These are phyloP conservation scores for Amiota minor DNA, from an alignment of 2,888 invertebrate species.

Conservation along the genomic window DNA sequence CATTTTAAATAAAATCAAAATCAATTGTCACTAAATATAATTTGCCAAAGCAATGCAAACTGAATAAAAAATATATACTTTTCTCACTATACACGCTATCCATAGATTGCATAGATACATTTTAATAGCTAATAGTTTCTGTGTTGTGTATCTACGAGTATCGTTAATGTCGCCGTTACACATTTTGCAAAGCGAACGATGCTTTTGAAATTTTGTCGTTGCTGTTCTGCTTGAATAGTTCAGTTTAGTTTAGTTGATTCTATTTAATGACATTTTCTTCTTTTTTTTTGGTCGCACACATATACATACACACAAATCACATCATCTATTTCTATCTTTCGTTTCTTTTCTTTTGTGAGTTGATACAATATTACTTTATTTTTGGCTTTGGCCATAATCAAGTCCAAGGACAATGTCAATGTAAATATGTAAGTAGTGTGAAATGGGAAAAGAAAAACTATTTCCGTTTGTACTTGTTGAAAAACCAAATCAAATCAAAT, in stretches of 20 bases:
- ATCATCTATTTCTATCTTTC: conserved; percentile 12
- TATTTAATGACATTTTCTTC: conserved; percentile 24
- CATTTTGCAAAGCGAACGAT: conserved; percentile 41
- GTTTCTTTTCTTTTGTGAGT: conserved; percentile 27
- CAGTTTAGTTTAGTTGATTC: conserved; percentile 17
- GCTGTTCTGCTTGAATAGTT: neutral
- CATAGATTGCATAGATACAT: too few relatives aligned
- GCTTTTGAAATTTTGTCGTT: conserved; percentile 25
- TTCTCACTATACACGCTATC: too few relatives aligned
- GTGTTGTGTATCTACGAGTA: too few relatives aligned
- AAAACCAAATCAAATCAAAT: conserved; percentile 37
- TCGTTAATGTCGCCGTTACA: conserved; percentile 26
- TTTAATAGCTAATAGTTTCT: too few relatives aligned
- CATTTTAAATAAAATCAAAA: too few relatives aligned
- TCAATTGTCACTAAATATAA: too few relatives aligned
- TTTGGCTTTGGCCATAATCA: conserved; percentile 59
- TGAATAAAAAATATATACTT: too few relatives aligned
- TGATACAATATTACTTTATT: conserved; percentile 59
- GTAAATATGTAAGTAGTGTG: conserved; percentile 28
- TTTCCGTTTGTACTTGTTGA: conserved; percentile 51
- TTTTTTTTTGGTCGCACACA: neutral
- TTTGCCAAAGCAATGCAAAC: too few relatives aligned
- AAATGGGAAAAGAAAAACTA: conserved; percentile 43
- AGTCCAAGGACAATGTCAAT: conserved; percentile 63
- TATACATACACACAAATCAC: too few relatives aligned